These are phyloP conservation scores for Apocrypta bakeri DNA, from an alignment of 1,140 invertebrate species.

Conservation along the genomic window DNA sequence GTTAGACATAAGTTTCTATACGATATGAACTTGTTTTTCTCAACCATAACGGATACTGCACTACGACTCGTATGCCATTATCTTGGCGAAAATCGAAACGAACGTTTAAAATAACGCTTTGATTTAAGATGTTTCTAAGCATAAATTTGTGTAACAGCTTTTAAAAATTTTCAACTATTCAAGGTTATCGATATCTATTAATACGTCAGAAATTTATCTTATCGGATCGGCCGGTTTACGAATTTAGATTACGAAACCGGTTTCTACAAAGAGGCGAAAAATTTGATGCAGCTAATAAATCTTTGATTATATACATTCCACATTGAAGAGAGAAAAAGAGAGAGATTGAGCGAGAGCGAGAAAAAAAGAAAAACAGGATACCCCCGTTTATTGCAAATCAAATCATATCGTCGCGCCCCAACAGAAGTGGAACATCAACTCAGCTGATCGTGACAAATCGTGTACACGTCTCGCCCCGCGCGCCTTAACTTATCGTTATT, in stretches of 20 bases:
- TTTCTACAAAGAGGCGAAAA: too few relatives aligned
- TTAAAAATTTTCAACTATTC: too few relatives aligned
- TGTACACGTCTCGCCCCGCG: slow-evolving; percentile 8
- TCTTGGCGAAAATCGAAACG: not conserved
- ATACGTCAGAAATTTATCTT: too few relatives aligned
- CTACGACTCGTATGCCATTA: not conserved
- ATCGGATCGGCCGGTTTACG: too few relatives aligned
- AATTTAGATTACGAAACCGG: too few relatives aligned
- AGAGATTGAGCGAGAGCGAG: slow-evolving; percentile 35
- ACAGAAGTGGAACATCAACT: slow-evolving; percentile 8
- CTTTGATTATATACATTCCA: too few relatives aligned
- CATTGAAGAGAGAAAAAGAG: too few relatives aligned
- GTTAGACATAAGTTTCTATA: not conserved
- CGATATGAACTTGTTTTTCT: not conserved
- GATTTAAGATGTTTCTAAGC: too few relatives aligned
- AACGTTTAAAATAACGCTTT: too few relatives aligned
- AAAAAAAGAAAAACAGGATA: not conserved
- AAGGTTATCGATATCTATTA: too few relatives aligned
- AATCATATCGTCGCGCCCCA: not conserved
- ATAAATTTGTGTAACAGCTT: too few relatives aligned
- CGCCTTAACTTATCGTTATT: not conserved
- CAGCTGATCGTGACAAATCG: slow-evolving; percentile 61
- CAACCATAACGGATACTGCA: not conserved
- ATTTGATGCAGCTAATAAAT: too few relatives aligned
- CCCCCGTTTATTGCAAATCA: not conserved